Evolutionary conservation across 2,113 vertebrate genomes (phyloP), one percentile per base, ranked within the genome.

Genomic region (Mystacornis crossleyi): DNA sequence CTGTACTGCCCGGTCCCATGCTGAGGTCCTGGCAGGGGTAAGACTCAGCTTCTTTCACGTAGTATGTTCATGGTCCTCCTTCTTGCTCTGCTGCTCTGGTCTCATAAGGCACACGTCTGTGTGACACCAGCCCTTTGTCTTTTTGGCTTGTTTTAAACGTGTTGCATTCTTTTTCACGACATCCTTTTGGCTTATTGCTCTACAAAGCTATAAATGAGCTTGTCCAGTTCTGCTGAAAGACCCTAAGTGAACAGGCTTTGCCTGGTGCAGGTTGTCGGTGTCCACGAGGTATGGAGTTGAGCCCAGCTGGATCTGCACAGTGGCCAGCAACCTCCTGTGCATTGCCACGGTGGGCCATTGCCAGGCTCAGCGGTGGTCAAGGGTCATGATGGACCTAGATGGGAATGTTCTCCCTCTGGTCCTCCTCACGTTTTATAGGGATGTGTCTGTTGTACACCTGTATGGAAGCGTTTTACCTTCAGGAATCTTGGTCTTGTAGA

Each of bases 381-480:
- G 26, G 29, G 23, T 64, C 29, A 1, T 2, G 1, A 15, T 0
- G 1, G 50, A 66, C 69, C 74, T 40, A 0, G 5, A 1, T 34
- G 45, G 62, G 42, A 53, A 26, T 4, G 5, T 38, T 24, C 0
- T 33, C 14, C 51, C 25, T 71, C 42, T 89, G 61, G 4, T 78
- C 36, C 31, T 64, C 42, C 36, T 9, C 31, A 11, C 2, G 1
- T 70, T 70, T 57, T 36, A 12, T n/a, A 48, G 25, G 16, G 8
- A 10, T 38, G 10, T 71, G 33, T 48, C 21, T 78, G 6, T 28
- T 17, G 26, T 25, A 60, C 12, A 28, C 38, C 67, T 57, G 4
- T 51, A 10, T 25, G 23, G 50, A 61, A 70, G 24, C 36, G 23
- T 77, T 90, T 87, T 73, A 28, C 73, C 60, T 84, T 55, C 50